Base-by-base conservation (phyloP, 1,140 invertebrate genomes). In the Parapsyche elsis region DNA sequence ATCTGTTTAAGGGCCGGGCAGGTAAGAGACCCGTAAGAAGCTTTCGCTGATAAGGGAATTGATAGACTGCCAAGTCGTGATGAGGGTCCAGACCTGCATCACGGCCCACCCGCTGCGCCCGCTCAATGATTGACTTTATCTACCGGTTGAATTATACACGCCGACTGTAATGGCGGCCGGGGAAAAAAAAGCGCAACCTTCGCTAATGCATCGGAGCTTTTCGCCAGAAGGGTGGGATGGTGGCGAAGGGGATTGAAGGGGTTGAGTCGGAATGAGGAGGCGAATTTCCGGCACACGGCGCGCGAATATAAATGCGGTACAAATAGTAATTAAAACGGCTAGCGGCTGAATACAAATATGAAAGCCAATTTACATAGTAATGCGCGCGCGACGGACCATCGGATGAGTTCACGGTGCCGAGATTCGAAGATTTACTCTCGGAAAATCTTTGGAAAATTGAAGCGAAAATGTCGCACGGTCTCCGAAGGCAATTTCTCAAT, bases 1-100 rank as follows among this genome's bases (percentile, higher is more conserved):
- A 77, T 77, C 75, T 61, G 75, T 77, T 77, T 59, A 57, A 24
- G 38, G 53, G 44, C 12, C 16, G 44, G 45, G 14, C 49, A 77
- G 30, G 57, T 64, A 64, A 73, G 26, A 16, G 75, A 19, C 75
- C 71, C 16, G 57, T 38, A 67, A 67, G 59, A 77, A 64, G 75
- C 75, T 77, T 77, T 77, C 75, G 75, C 75, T 38, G 75, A 77
- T 77, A 77, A 77, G 75, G 75, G 75, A 77, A 77, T 77, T 77
- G 75, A 77, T 77, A 77, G 75, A 77, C 75, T 77, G 75, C 75
- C 75, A 77, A 44, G 75, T 19, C 53, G 53, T 77, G 75, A 77
- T 77, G 75, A 77, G 75, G 75, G 75, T 77, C 24, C 75, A 24
- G 75, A 77, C 75, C 75, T 77, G 75, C 75, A 77, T 77, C 75